A percentile compares a stretch with the other conserved stretches of the same genome.
These are phyloP conservation scores for Anguilla anguilla DNA, from an alignment of 2,797 vertebrate species.

Conservation along the genomic window DNA sequence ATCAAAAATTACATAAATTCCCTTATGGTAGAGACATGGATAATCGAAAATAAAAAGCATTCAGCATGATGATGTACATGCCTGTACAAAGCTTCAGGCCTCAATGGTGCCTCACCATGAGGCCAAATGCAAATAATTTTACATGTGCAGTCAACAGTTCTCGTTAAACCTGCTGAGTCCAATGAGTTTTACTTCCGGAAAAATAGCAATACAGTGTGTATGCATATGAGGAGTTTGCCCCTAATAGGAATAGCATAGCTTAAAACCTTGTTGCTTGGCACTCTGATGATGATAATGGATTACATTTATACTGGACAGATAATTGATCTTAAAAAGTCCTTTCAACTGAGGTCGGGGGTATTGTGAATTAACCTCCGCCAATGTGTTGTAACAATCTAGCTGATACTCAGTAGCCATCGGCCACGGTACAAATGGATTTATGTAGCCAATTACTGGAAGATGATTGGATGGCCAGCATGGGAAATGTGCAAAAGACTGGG, in stretches of 20 bases:
- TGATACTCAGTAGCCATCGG: conserved; percentile 3
- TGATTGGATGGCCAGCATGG: not conserved
- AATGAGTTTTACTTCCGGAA: not conserved
- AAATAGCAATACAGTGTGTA: not conserved
- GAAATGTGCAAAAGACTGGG: not conserved
- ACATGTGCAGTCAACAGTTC: not conserved
- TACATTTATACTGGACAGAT: not conserved
- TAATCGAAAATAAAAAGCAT: not conserved
- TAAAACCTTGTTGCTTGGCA: not conserved
- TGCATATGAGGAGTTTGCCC: not conserved
- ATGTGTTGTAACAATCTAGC: not conserved
- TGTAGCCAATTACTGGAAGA: not conserved
- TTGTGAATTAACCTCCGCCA: not conserved
- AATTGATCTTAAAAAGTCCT: not conserved
- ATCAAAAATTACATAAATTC: too few relatives aligned
- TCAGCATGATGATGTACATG: not conserved
- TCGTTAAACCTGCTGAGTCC: not conserved
- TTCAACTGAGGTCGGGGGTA: not conserved
- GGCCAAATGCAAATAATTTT: not conserved
- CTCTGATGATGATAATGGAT: not conserved
- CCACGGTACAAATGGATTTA: not conserved
- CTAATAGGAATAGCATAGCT: not conserved
- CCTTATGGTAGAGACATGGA: not conserved
- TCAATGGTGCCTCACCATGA: not conserved
- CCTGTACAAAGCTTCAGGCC: not conserved